Percentiles rank a stretch among this genome's conserved stretches.
These are phyloP conservation scores for Vulpes ferrilata DNA, from an alignment of 2,113 vertebrate genomes.

Conservation along the genomic window DNA sequence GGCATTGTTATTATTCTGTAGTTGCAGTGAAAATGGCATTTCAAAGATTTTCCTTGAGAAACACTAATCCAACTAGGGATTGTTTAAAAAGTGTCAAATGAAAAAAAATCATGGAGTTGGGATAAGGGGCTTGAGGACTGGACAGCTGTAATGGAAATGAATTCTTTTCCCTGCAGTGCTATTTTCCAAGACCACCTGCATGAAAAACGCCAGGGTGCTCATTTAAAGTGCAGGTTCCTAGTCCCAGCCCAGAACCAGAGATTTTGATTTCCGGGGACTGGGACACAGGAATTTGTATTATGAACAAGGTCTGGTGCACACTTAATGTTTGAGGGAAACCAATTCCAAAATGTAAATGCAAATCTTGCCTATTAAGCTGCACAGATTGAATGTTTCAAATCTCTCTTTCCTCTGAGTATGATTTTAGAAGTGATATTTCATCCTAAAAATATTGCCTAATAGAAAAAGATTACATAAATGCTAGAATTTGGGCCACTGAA, in stretches of 20 bases:
- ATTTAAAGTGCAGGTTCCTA: not conserved
- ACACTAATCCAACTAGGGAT: not conserved
- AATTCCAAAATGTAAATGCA: not conserved
- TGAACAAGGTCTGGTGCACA: not conserved
- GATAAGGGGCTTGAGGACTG: not conserved
- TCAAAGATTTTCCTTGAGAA: conserved; percentile 42
- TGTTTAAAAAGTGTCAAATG: conserved; percentile 40
- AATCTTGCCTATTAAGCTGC: not conserved
- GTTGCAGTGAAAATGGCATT: conserved; percentile 21
- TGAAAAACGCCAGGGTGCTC: not conserved
- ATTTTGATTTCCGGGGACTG: not conserved
- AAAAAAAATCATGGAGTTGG: not conserved
- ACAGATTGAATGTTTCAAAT: conserved; percentile 9
- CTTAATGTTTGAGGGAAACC: not conserved
- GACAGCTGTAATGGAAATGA: not conserved
- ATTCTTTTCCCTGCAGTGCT: not conserved
- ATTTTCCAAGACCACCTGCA: not conserved
- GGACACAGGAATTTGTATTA: conserved; percentile 1
- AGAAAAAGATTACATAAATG: not conserved
- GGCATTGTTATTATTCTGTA: not conserved
- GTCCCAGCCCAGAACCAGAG: not conserved
- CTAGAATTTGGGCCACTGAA: not conserved
- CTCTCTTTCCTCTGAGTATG: not conserved
- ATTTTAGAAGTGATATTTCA: conserved; percentile 28
- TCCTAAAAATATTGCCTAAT: not conserved